Evolutionary conservation across 1,140 invertebrate genomes (phyloP).

Genomic region (Myzus persicae): DNA sequence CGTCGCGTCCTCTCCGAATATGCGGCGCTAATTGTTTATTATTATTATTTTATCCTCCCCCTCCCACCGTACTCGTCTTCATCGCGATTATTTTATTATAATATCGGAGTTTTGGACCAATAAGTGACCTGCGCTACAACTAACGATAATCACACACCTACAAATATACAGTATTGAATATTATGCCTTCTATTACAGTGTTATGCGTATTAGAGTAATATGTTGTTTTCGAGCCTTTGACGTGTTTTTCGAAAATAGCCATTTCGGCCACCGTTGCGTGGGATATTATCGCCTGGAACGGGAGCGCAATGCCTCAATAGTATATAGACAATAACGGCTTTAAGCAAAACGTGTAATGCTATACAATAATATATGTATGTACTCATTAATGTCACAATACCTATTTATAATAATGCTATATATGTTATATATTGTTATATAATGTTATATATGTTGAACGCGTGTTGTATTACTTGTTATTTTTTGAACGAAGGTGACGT

Average conservation of each 20-base stretch:
- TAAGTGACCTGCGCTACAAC: neutral
- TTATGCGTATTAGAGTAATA: too few relatives aligned
- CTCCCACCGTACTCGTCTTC: neutral
- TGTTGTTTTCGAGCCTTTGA: too few relatives aligned
- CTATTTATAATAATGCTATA: too few relatives aligned
- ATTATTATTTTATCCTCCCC: neutral
- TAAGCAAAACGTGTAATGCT: neutral
- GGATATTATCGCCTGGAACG: neutral
- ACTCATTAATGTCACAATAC: neutral
- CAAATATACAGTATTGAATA: too few relatives aligned
- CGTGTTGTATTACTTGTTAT: too few relatives aligned
- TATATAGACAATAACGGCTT: neutral
- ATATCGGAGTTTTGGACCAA: neutral
- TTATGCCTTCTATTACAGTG: too few relatives aligned
- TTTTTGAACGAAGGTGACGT: neutral
- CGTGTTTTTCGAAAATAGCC: neutral
- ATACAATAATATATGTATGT: too few relatives aligned
- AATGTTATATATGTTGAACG: too few relatives aligned
- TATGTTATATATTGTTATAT: too few relatives aligned
- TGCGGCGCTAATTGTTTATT: slow-evolving; percentile 47
- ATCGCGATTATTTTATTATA: neutral
- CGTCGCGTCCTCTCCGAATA: neutral
- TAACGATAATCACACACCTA: neutral
- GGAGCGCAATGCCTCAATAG: neutral
- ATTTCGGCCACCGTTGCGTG: neutral